Conservation (phyloP, 2,797 vertebrate genomes). For the Falco biarmicus region DNA sequence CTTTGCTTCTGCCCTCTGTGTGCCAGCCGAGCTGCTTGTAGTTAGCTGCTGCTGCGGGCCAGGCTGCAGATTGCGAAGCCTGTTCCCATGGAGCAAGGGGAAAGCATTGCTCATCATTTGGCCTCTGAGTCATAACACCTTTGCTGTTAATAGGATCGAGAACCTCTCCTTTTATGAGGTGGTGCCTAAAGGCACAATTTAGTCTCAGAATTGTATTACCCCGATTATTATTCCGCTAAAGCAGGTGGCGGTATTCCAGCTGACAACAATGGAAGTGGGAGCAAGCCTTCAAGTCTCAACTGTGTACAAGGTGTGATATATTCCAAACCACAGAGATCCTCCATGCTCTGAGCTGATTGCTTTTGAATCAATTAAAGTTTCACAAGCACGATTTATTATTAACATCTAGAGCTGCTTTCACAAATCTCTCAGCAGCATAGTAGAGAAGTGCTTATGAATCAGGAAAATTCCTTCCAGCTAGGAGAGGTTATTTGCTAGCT, state of each 20-base stretch:
- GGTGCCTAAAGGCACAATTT: slow-evolving; percentile 46
- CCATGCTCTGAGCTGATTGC: not conserved
- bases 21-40: not conserved
- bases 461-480: not conserved
- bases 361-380: slow-evolving; percentile 24
- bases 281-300: slow-evolving; percentile 10
- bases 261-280: slow-evolving; percentile 12
- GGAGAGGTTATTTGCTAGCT: not conserved
- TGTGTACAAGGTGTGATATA: not conserved
- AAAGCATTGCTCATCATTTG: slow-evolving; percentile 28
- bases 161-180: slow-evolving; percentile 39
- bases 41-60: not conserved
- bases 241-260: slow-evolving; percentile 13
- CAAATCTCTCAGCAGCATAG: not conserved
- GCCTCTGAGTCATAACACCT: slow-evolving; percentile 31
- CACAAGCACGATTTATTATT: not conserved
- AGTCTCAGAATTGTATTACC: not conserved
- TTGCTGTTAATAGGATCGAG: slow-evolving; percentile 5
- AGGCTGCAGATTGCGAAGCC: not conserved
- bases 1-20: not conserved
- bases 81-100: not conserved
- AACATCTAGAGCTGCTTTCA: not conserved
- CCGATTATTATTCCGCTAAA: slow-evolving; percentile 17
- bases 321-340: not conserved
- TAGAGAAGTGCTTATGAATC: not conserved